Evolutionary conservation across 2,888 invertebrate species (phyloP).

Genomic region (Drosophila putrida): DNA sequence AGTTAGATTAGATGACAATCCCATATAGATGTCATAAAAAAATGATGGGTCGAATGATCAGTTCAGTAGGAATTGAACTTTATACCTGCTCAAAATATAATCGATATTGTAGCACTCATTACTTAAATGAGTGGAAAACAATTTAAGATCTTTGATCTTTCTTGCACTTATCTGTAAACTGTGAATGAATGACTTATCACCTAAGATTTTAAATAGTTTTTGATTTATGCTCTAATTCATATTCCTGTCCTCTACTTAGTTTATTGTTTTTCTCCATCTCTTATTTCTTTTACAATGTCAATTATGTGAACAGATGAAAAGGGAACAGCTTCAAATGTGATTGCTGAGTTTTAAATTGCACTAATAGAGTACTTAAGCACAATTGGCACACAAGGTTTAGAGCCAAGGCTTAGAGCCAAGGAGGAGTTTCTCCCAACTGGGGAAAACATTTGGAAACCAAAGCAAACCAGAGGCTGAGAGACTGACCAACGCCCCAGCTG

Average conservation of each 20-base stretch:
- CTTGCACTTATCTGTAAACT: background rate
- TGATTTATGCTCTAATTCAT: too few species aligned
- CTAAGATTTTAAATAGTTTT: background rate
- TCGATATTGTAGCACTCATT: too few species aligned
- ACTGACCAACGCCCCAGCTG: constrained; percentile 24
- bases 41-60: background rate
- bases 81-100: background rate
- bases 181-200: too few species aligned
- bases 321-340: constrained; percentile 25
- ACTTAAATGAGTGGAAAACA: too few species aligned
- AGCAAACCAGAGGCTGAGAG: constrained; percentile 8
- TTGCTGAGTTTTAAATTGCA: constrained; percentile 53
- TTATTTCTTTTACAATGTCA: constrained; percentile 12
- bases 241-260: too few species aligned
- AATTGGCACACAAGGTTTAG: constrained; percentile 18
- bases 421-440: constrained; percentile 22
- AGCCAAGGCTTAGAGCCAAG: background rate
- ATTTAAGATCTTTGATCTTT: background rate
- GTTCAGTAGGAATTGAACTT: background rate
- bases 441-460: constrained; percentile 45
- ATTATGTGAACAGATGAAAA: constrained; percentile 11
- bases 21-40: background rate
- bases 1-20: background rate
- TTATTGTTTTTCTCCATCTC: background rate
- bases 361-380: constrained; percentile 76